phyloP scores from a whole-genome alignment of 2,113 vertebrate genomes.

The Aphyosemion australe region DNA sequence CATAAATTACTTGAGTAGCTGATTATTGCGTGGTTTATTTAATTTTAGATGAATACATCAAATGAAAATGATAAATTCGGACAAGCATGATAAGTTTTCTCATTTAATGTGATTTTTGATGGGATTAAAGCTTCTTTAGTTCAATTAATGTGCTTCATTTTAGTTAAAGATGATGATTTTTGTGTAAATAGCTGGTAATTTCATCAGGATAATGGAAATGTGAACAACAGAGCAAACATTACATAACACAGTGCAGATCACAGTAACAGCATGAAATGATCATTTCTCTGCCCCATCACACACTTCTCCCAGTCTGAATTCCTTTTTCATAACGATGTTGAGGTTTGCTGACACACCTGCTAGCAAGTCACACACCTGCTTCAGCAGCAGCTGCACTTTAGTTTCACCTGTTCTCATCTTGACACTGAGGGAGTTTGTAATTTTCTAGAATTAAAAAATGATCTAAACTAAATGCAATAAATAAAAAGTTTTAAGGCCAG shows the following conservation, averaged over 20 bases:
- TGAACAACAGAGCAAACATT: neutral
- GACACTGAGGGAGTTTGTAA: too few relatives aligned
- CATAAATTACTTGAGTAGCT: too few relatives aligned
- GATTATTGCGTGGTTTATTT: too few relatives aligned
- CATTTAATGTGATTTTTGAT: too few relatives aligned
- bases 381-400: neutral
- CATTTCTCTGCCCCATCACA: neutral
- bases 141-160: neutral
- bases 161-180: neutral
- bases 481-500: too few relatives aligned
- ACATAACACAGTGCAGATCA: neutral
- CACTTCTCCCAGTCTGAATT: neutral
- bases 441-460: too few relatives aligned
- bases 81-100: neutral
- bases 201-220: neutral
- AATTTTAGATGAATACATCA: neutral
- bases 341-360: neutral
- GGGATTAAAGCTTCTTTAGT: neutral
- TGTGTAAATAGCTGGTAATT: neutral
- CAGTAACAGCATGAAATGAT: neutral
- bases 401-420: too few relatives aligned
- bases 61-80: neutral
- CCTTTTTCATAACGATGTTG: neutral
- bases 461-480: too few relatives aligned
- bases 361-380: neutral